Evolutionary conservation across 1,140 invertebrate species (phyloP), one percentile per base, ranked within the genome.

Genomic region (Pinna nobilis): DNA sequence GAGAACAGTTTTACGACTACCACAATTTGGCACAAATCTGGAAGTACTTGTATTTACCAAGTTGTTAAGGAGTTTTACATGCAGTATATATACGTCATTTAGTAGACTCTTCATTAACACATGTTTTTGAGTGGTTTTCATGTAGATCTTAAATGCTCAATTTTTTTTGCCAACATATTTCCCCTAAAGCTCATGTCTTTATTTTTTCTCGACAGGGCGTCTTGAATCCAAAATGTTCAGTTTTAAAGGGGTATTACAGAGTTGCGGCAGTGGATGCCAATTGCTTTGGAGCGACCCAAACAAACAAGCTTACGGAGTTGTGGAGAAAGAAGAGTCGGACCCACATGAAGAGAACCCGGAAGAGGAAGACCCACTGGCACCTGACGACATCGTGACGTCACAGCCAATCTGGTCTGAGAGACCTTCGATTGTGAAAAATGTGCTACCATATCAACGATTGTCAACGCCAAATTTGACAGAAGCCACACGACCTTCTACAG

Each of bases 341-440:
- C 23, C 35, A 13, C n/a, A n/a, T n/a, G 61, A 57, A n/a, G n/a
- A 50, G 7, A 39, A 57, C 3, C 39, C 33, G 20, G 20, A 28
- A 28, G 39, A 47, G n/a, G 61, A 65, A 28, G 44, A 65, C 11
- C 39, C 39, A 28, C 35, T 53, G 5, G 63, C 51, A 39, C 23
- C 61, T 6, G 35, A 35, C 30, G 61, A 51, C 32, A 55, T 57
- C 32, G 37, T 64, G 23, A 51, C 57, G 6, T 55, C 70, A 57
- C 61, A 72, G 47, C 61, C 70, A n/a, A 35, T 65, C n/a, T 37
- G 61, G 49, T 55, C 61, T 7, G 59, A 70, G 3, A 33, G 47
- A 11, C 70, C 70, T n/a, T n/a, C n/a, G n/a, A 72, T 72, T n/a
- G 70, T 72, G 0, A 72, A 72, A 65, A 72, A 59, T 32, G 32